Percentiles rank a stretch among this genome's conserved stretches.
Evolutionary conservation across 2,797 vertebrate species (phyloP).

Genomic region (Amniataba percoides): DNA sequence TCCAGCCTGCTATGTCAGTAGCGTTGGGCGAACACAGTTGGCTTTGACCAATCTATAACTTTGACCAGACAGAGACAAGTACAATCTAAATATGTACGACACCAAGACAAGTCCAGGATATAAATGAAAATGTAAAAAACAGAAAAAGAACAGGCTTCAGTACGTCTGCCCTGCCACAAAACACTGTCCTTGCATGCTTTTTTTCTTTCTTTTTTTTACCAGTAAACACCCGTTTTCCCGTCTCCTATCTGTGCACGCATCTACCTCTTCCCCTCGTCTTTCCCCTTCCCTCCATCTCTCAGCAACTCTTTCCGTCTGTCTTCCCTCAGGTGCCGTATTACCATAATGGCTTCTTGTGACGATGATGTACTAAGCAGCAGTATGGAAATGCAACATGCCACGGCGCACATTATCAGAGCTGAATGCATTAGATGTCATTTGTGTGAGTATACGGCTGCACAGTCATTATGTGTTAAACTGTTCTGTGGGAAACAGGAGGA

Average conservation of each 20-base stretch:
- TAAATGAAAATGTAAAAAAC: neutral
- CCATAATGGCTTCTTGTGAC: slow-evolving; percentile 87
- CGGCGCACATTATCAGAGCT: slow-evolving; percentile 80
- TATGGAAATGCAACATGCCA: slow-evolving; percentile 85
- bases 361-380: slow-evolving; percentile 82
- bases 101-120: neutral
- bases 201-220: slow-evolving; percentile 44
- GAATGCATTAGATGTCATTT: slow-evolving; percentile 86
- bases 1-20: neutral
- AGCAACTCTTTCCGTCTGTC: slow-evolving; percentile 71
- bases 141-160: neutral
- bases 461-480: slow-evolving; percentile 85
- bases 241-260: slow-evolving; percentile 48
- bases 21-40: neutral
- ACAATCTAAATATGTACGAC: neutral
- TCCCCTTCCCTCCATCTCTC: slow-evolving; percentile 45
- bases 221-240: slow-evolving; percentile 70
- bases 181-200: slow-evolving; percentile 60
- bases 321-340: slow-evolving; percentile 88
- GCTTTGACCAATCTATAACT: neutral
- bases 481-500: slow-evolving; percentile 68
- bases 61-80: neutral
- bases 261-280: slow-evolving; percentile 39
- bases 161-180: slow-evolving; percentile 22
- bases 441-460: slow-evolving; percentile 69